Evolutionary conservation across 2,113 vertebrate species (phyloP).

Genomic region (Plectropomus leopardus): DNA sequence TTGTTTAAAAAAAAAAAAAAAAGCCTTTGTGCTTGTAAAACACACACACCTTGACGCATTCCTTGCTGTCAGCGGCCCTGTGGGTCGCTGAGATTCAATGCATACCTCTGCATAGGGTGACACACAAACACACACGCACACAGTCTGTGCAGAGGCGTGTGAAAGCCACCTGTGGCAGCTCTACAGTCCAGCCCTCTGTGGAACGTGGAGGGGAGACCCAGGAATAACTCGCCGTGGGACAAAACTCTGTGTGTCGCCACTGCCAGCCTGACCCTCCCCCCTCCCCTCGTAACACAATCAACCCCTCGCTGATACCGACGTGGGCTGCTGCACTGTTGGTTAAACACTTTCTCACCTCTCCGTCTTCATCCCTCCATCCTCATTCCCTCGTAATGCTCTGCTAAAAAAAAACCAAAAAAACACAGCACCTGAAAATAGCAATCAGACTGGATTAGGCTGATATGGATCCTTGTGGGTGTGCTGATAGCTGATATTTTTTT

Average conservation of each 20-base stretch:
- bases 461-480: slow-evolving; percentile 1
- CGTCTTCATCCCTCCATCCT: slow-evolving; percentile 8
- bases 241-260: slow-evolving; percentile 21
- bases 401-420: not conserved
- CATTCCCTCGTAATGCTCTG: not conserved
- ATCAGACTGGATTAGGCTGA: slow-evolving; percentile 19
- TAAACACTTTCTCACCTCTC: slow-evolving; percentile 41
- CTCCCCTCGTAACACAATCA: slow-evolving; percentile 28
- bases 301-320: slow-evolving; percentile 20
- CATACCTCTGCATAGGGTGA: slow-evolving; percentile 66
- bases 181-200: slow-evolving; percentile 40
- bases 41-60: slow-evolving; percentile 69
- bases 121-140: slow-evolving; percentile 32
- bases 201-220: slow-evolving; percentile 70
- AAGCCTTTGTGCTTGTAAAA: slow-evolving; percentile 42
- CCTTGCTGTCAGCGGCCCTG: slow-evolving; percentile 65
- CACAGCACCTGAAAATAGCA: slow-evolving; percentile 37
- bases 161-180: slow-evolving; percentile 77
- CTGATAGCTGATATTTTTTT: slow-evolving; percentile 1
- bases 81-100: slow-evolving; percentile 55
- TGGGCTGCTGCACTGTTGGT: slow-evolving; percentile 24
- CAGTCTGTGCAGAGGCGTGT: slow-evolving; percentile 47
- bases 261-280: not conserved
- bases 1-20: slow-evolving; percentile 57
- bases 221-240: slow-evolving; percentile 78